Base-by-base conservation (phyloP, 2,888 invertebrate genomes). In the Andrena bicolor region DNA sequence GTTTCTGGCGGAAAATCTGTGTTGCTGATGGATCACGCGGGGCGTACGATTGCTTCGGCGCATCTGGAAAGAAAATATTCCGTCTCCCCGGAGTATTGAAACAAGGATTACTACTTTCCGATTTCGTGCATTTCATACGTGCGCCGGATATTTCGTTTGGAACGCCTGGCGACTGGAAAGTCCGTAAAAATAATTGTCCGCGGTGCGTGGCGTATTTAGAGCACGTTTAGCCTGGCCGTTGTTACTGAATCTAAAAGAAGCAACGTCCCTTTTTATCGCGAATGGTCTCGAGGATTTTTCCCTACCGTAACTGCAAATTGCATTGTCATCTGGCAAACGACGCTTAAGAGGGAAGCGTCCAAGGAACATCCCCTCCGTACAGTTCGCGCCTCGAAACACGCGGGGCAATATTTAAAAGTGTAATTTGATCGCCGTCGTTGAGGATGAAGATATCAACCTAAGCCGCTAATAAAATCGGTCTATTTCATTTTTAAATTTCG, bases 11-110 rank as follows among this genome's bases (percentile, higher is more conserved):
- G 51, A 53, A 72, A 63, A 35, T 10, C 10, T 48, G 16, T 7
- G 16, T 10, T 10, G 35, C 23, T 51, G 80, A 71, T 76, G 53
- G 65, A 80, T 76, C 70, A 51, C 51, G 51, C 69, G 58, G 16
- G n/a, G 16, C 28, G 23, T 30, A 60, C 48, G 76, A 77, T 80
- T 72, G 68, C 68, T 51, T 72, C 20, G n/a, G 66, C 53, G 72
- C 56, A 23, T 72, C 77, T 68, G 32, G 68, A 79, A 74, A 77
- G 51, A 51, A 73, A 73, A 79, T 79, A 74, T 68, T 61, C 69
- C 28, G n/a, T 30, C 23, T 60, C 79, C 61, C 60, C 0, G 58
- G 70, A 16, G 65, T 32, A 74, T 69, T 13, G 48, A 35, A 28
- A 73, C 64, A 73, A 49, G 72, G 58, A 74, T 70, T 74, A 49